Percentiles rank a stretch among this genome's conserved stretches.
These are phyloP conservation scores for Copsychus sechellarum DNA, from an alignment of 2,113 vertebrate genomes.

Conservation along the genomic window DNA sequence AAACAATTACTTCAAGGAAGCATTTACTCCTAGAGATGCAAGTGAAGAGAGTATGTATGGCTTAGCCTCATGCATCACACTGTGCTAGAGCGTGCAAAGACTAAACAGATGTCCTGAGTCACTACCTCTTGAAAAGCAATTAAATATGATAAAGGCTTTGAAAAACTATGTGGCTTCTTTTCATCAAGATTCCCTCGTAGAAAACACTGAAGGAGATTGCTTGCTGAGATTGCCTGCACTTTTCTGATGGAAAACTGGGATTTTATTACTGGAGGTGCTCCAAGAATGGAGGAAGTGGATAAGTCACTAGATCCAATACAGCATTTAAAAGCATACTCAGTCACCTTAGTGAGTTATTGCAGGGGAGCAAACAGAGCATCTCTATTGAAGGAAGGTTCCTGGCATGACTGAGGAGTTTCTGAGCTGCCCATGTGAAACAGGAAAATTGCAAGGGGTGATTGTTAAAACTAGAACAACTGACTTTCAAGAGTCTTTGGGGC, in stretches of 20 bases:
- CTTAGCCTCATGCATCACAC: not conserved
- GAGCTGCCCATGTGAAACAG: not conserved
- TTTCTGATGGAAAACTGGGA: not conserved
- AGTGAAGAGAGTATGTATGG: not conserved
- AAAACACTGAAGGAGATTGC: not conserved
- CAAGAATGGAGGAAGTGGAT: not conserved
- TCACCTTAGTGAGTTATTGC: not conserved
- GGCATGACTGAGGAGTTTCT: not conserved
- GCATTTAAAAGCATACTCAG: not conserved
- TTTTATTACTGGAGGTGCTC: not conserved
- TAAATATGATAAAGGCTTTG: slow-evolving; percentile 7
- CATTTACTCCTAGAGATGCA: not conserved
- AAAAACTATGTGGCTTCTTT: not conserved
- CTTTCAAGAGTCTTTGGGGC: not conserved
- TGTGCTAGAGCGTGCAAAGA: not conserved
- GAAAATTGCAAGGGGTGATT: not conserved
- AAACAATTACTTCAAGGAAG: not conserved
- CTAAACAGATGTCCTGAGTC: not conserved
- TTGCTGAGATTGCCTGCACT: not conserved
- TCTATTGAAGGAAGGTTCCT: not conserved
- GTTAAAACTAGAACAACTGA: not conserved
- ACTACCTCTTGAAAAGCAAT: slow-evolving; percentile 18
- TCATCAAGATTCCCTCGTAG: not conserved
- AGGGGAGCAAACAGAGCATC: not conserved
- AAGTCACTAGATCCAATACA: not conserved